These are phyloP conservation scores for Columba livia DNA, from an alignment of 2,113 vertebrate genomes.

Conservation along the genomic window DNA sequence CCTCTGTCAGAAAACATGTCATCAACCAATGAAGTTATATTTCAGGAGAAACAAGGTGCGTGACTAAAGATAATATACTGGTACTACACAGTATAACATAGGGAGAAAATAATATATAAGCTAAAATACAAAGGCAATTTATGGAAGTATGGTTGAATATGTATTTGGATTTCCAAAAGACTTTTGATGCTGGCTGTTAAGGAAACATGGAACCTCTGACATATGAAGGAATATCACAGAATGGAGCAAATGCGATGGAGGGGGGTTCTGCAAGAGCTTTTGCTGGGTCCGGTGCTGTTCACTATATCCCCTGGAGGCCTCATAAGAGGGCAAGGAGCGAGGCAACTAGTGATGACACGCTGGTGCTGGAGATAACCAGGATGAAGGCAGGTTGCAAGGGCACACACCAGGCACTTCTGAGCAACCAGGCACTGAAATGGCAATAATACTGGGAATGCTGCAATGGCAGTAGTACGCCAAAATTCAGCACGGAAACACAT, in stretches of 20 bases:
- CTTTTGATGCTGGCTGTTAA: neutral
- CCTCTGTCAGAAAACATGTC: neutral
- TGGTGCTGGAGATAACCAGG: neutral
- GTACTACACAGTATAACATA: neutral
- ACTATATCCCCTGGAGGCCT: neutral
- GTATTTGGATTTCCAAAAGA: neutral
- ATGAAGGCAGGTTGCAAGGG: neutral
- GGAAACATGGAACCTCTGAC: neutral
- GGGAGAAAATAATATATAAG: neutral
- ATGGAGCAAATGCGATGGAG: fast-evolving
- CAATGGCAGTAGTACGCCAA: neutral
- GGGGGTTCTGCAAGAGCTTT: neutral
- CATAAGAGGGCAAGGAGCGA: neutral
- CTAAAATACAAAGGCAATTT: neutral
- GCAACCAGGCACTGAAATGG: neutral
- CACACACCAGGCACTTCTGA: neutral
- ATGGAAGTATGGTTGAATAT: neutral
- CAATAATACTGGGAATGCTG: neutral
- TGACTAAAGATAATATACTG: neutral
- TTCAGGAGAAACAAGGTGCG: neutral
- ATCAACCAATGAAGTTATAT: neutral
- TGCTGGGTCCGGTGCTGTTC: neutral
- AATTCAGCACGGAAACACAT: neutral
- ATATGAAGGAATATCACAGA: neutral
- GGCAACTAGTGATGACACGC: neutral